These are phyloP conservation scores for Okamejei kenojei DNA, from an alignment of 2,797 vertebrate genomes.

Conservation along the genomic window DNA sequence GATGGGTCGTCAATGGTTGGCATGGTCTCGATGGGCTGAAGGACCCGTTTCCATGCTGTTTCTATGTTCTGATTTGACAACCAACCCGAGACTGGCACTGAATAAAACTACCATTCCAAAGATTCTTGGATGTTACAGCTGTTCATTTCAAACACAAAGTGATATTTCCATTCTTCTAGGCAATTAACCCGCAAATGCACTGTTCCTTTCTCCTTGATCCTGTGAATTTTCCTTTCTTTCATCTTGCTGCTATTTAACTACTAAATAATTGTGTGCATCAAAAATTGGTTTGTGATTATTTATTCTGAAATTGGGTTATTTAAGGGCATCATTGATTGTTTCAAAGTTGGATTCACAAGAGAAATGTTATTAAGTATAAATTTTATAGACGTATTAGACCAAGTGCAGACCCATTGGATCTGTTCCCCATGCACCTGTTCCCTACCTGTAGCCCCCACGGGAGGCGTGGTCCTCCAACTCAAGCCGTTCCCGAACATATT, in stretches of 20 bases:
- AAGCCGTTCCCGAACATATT: too few species aligned
- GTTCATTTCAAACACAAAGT: not conserved
- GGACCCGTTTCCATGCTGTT: too few species aligned
- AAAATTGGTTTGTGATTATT: not conserved
- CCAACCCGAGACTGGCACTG: not conserved
- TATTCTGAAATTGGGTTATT: not conserved
- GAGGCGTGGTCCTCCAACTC: too few species aligned
- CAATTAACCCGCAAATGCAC: not conserved
- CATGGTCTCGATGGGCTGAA: too few species aligned
- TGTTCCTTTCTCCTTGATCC: not conserved
- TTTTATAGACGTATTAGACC: not conserved
- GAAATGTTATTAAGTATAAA: not conserved
- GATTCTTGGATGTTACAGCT: not conserved
- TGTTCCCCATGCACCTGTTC: too few species aligned
- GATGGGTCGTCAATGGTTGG: too few species aligned
- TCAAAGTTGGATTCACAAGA: not conserved
- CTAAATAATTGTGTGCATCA: not conserved
- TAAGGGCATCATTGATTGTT: not conserved
- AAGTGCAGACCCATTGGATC: too few species aligned
- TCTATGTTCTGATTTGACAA: not conserved
- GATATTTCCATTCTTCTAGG: not conserved
- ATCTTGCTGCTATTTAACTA: not conserved
- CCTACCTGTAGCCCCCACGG: too few species aligned
- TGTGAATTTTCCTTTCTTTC: not conserved
- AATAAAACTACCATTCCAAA: not conserved